These are phyloP conservation scores for Psilopsiagon aymara DNA, from an alignment of 2,113 vertebrate genomes.

Conservation along the genomic window DNA sequence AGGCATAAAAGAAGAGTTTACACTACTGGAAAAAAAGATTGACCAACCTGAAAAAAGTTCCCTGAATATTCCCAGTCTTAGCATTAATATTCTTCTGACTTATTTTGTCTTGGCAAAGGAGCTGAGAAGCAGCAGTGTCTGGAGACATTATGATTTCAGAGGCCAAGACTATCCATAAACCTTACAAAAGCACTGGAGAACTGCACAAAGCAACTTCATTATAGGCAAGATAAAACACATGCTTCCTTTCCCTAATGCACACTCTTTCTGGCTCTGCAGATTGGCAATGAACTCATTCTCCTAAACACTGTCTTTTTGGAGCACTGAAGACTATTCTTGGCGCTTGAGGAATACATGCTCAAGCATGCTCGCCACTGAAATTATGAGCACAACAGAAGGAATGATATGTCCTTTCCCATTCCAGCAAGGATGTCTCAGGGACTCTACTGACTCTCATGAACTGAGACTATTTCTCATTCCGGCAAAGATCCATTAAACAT, in stretches of 20 bases:
- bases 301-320: not conserved
- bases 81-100: not conserved
- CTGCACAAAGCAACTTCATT: not conserved
- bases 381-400: not conserved
- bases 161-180: not conserved
- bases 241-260: not conserved
- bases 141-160: not conserved
- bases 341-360: not conserved
- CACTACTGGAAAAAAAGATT: not conserved
- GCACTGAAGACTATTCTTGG: not conserved
- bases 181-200: not conserved
- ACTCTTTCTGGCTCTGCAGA: not conserved
- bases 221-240: not conserved
- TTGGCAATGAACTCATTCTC: not conserved
- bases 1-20: not conserved
- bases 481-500: not conserved
- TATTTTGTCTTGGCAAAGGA: slow-evolving; percentile 6
- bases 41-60: not conserved
- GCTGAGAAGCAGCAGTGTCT: not conserved
- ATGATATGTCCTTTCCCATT: not conserved
- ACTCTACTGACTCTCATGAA: not conserved
- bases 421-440: not conserved
- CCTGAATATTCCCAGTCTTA: not conserved
- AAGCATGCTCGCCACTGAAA: not conserved
- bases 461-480: not conserved